Conservation (phyloP, 2,797 vertebrate genomes). For the Notoglanidium macrostoma region DNA sequence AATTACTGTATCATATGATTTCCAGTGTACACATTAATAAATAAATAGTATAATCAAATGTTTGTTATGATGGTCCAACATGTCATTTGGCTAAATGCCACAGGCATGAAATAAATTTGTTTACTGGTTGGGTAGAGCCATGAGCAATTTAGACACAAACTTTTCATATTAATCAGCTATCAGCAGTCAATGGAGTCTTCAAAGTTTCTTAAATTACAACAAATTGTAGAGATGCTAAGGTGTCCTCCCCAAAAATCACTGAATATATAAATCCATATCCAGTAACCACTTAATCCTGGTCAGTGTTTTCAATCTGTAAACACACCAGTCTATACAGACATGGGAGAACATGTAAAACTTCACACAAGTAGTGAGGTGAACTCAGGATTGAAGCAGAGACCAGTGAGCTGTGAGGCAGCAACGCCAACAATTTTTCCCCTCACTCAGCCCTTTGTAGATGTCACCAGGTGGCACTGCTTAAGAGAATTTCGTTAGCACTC, state of each 20-base stretch:
- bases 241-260: neutral
- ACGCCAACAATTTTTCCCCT: neutral
- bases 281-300: neutral
- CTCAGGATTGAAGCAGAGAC: neutral
- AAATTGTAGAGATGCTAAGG: neutral
- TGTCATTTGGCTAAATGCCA: slow-evolving; percentile 7
- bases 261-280: neutral
- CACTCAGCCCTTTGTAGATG: neutral
- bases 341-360: neutral
- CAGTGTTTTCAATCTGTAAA: neutral
- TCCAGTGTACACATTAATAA: neutral
- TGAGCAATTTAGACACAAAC: neutral
- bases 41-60: slow-evolving; percentile 5
- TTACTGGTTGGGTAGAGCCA: neutral
- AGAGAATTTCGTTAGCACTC: slow-evolving; percentile 19
- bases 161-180: neutral
- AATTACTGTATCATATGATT: slow-evolving; percentile 3
- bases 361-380: neutral
- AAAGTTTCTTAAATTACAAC: neutral
- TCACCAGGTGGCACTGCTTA: slow-evolving; percentile 21
- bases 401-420: neutral
- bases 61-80: slow-evolving; percentile 4
- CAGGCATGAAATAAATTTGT: slow-evolving; percentile 10
- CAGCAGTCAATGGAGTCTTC: neutral
- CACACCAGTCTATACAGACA: neutral